Evolutionary conservation across 2,888 invertebrate genomes (phyloP), one percentile per base, ranked within the genome.

Genomic region (Amiota mariae): DNA sequence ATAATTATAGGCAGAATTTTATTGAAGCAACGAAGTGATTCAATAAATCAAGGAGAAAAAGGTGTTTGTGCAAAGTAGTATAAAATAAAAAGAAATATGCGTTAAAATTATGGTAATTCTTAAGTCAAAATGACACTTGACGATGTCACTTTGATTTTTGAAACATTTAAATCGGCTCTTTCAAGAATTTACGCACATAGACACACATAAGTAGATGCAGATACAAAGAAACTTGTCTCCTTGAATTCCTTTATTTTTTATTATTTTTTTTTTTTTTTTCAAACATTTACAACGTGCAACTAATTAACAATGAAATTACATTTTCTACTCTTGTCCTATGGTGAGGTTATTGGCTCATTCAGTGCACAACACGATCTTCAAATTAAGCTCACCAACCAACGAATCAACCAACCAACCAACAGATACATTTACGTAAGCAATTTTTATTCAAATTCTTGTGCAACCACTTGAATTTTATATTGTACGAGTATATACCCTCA

Each of bases 361-460:
- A 48, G n/a, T 8, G 48, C 18, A 61, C 71, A 72, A 71, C 71
- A 73, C 71, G 75, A 75, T 71, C 73, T 70, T 63, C 73, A 75
- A 75, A 73, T 73, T 75, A 73, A 15, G 59, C 59, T n/a, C n/a
- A 9, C 12, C 8, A n/a, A 10, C 18, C 57, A 57, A 13, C 6
- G n/a, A n/a, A n/a, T n/a, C 18, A 24, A 36, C 36, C 36, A 2
- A 6, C 36, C 57, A n/a, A 57, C 57, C 10, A 36, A 36, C 36
- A 36, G 8, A 36, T 36, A 36, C 36, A 36, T 36, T 36, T 36
- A 36, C 36, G 3, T 36, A 61, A 57, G 73, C 67, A 71, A 70
- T 20, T 48, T 61, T 71, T 36, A 71, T 59, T 57, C 59, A 59
- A 59, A 71, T 59, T 71, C 48, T 59, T 51, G 47, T 3, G 8